Percentiles rank a stretch among this genome's conserved stretches.
Evolutionary conservation across 2,113 vertebrate genomes (phyloP).

Genomic region (Erinaceus europaeus): DNA sequence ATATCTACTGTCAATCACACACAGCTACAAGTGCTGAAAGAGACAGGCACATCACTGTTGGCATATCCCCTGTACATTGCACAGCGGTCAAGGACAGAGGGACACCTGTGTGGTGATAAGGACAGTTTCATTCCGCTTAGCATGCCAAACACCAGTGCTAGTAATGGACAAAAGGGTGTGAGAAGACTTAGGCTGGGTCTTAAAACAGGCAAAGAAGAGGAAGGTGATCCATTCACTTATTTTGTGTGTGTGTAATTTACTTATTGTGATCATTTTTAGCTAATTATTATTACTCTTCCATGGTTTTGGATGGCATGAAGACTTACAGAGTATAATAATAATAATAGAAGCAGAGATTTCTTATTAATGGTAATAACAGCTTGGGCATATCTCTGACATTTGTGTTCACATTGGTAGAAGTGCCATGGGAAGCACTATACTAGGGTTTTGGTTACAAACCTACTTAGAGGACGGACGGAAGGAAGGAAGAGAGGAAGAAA

Average conservation of each 20-base stretch:
- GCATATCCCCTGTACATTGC: no score
- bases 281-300: neutral
- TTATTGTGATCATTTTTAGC: no score
- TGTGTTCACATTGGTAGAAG: neutral
- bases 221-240: neutral
- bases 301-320: neutral
- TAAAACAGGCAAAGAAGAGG: neutral
- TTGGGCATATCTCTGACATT: neutral
- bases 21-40: neutral
- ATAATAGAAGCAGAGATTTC: slow-evolving; percentile 12
- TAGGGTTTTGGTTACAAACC: neutral
- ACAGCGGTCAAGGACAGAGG: no score
- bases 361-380: neutral
- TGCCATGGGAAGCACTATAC: neutral
- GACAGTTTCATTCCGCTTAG: no score
- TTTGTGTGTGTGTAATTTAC: neutral
- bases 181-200: slow-evolving; percentile 23
- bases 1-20: neutral
- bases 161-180: slow-evolving; percentile 18
- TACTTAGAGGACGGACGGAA: no score
- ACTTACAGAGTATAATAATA: neutral
- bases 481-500: no score
- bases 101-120: no score
- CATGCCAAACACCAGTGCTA: no score
- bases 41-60: neutral